Percentiles rank a stretch among this genome's conserved stretches.
phyloP scores from a whole-genome alignment of 2,888 invertebrate species.

The Cordilura impudica region DNA sequence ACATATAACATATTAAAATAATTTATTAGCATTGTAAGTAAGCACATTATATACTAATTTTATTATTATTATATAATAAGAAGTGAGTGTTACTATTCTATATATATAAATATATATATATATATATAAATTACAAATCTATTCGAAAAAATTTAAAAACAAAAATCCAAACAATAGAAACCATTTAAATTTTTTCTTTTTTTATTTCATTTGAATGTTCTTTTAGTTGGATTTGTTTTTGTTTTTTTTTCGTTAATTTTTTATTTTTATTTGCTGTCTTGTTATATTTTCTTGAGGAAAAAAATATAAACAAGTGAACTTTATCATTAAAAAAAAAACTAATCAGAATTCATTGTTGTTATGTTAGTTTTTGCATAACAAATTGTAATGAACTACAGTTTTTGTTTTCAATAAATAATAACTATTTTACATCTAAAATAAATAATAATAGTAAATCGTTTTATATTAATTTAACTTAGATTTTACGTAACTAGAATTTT shows the following conservation, averaged over 20 bases:
- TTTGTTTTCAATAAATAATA: constrained; percentile 58
- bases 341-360: background rate
- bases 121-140: constrained; percentile 49
- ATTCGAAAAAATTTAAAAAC: constrained; percentile 36
- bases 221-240: background rate
- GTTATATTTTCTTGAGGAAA: constrained; percentile 20
- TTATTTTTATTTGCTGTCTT: constrained; percentile 17
- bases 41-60: constrained; percentile 60
- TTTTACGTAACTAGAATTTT: background rate
- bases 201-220: background rate
- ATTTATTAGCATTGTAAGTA: constrained; percentile 61
- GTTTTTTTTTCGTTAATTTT: constrained; percentile 4
- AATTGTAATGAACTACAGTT: constrained; percentile 13
- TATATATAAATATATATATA: constrained; percentile 28
- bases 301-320: constrained; percentile 27
- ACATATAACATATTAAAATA: constrained; percentile 42
- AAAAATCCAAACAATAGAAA: constrained; percentile 48
- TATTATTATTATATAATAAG: constrained; percentile 58
- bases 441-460: constrained; percentile 11
- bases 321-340: constrained; percentile 13
- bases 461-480: background rate
- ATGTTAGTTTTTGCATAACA: background rate
- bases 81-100: constrained; percentile 61
- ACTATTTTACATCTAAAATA: background rate
- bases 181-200: constrained; percentile 22